A percentile compares a stretch with the other conserved stretches of the same genome.
Evolutionary conservation across 2,888 invertebrate species (phyloP).

Genomic region (Mythimna lalbum): DNA sequence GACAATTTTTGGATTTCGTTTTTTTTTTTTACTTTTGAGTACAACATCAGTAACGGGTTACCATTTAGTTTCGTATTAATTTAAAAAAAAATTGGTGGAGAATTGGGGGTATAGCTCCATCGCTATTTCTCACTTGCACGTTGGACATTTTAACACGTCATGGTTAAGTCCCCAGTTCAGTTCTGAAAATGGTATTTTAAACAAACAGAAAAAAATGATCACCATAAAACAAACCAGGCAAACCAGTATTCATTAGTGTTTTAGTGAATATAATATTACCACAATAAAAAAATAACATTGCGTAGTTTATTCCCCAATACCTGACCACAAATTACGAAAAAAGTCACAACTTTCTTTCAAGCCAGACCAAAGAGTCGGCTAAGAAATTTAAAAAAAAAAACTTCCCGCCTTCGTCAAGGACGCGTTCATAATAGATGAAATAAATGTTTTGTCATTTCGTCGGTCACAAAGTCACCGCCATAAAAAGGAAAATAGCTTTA

Average conservation of each 20-base stretch:
- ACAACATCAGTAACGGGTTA: too few species aligned
- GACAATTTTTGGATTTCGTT: too few species aligned
- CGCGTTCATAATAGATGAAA: constrained; percentile 54
- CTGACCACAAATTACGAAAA: constrained; percentile 58
- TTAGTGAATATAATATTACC: constrained; percentile 42
- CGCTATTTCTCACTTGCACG: too few species aligned
- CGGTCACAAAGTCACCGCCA: constrained; percentile 65
- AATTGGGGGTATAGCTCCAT: too few species aligned
- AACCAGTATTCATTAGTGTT: constrained; percentile 28
- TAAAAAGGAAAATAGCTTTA: constrained; percentile 75
- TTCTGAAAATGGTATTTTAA: background rate
- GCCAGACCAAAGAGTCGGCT: constrained; percentile 27
- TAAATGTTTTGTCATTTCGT: constrained; percentile 74
- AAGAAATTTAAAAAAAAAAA: constrained; percentile 37
- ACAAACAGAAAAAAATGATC: background rate
- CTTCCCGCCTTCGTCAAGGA: constrained; percentile 61
- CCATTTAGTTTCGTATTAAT: too few species aligned
- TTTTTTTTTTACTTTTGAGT: too few species aligned
- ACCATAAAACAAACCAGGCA: background rate
- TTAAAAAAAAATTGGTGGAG: too few species aligned
- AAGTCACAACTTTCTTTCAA: constrained; percentile 66
- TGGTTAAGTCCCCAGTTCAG: too few species aligned
- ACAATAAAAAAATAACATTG: constrained; percentile 60
- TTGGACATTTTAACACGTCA: too few species aligned
- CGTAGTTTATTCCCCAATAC: constrained; percentile 59